These are phyloP conservation scores for Clunio marinus DNA, from an alignment of 2,888 invertebrate species.

Conservation along the genomic window DNA sequence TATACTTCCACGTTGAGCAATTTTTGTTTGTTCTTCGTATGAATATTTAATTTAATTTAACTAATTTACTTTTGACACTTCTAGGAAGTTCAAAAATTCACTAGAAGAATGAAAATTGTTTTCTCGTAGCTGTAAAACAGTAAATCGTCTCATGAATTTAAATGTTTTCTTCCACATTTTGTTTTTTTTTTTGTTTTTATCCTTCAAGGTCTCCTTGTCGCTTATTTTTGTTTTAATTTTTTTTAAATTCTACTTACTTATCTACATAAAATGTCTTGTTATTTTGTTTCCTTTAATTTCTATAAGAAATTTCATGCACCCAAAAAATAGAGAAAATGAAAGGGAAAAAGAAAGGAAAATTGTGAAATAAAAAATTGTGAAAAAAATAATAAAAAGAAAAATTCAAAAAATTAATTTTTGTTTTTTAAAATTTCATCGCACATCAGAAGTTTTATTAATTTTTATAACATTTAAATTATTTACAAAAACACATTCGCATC, in stretches of 20 bases:
- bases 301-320: background rate
- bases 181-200: background rate
- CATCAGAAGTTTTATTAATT: background rate
- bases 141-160: slow-evolving; percentile 1
- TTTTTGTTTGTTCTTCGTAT: no score
- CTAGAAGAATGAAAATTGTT: background rate
- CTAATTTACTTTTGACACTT: no score
- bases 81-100: background rate
- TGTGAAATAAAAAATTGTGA: background rate
- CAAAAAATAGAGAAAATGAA: background rate
- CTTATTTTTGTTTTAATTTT: background rate
- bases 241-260: background rate
- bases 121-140: slow-evolving; percentile 8
- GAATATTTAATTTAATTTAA: no score
- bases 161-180: background rate
- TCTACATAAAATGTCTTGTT: background rate
- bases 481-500: background rate
- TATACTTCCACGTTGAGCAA: background rate
- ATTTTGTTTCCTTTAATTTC: slow-evolving; percentile 3
- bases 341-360: background rate
- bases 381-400: slow-evolving; percentile 1
- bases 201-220: no score
- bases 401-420: background rate
- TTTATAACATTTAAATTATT: slow-evolving; percentile 1
- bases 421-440: background rate